Percentiles rank a stretch among this genome's conserved stretches.
These are phyloP conservation scores for Rhopilema esculentum DNA, from an alignment of 30 jellyfish, hydroid and myxozoan species.

Conservation along the genomic window DNA sequence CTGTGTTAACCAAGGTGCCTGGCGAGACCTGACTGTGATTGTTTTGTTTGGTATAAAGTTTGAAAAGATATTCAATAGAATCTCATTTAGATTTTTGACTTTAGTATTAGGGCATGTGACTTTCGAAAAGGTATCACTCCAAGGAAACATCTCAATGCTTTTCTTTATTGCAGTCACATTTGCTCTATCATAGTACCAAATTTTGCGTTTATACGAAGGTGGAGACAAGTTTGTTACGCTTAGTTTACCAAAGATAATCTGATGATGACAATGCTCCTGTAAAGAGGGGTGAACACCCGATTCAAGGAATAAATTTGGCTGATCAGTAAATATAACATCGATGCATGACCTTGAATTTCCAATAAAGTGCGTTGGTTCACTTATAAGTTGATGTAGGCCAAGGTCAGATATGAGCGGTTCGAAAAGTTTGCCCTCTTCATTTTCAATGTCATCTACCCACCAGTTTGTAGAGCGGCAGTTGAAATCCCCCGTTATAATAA, in stretches of 20 bases:
- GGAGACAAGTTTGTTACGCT: neutral
- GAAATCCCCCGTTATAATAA: constrained; percentile 12
- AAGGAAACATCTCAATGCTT: constrained; percentile 54
- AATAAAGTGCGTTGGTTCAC: constrained; percentile 37
- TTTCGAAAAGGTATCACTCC: constrained; percentile 30
- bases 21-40: constrained; percentile 54
- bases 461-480: constrained; percentile 17
- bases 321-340: neutral
- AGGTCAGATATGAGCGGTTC: constrained; percentile 21
- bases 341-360: too few species aligned
- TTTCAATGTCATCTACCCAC: constrained; percentile 50
- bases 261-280: constrained; percentile 11
- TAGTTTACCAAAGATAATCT: neutral
- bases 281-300: constrained; percentile 36
- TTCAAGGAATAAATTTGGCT: constrained; percentile 6
- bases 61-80: constrained; percentile 52
- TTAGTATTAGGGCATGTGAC: constrained; percentile 27
- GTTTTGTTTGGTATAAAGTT: constrained; percentile 61
- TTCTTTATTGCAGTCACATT: constrained; percentile 28
- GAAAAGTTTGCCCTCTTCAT: constrained; percentile 28
- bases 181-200: constrained; percentile 52
- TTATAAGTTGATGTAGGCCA: constrained; percentile 25
- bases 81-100: constrained; percentile 43
- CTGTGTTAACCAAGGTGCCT: constrained; percentile 70
- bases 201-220: constrained; percentile 35